Base-by-base conservation (phyloP, 2,888 invertebrate species). In the Steinernema hermaphroditum region DNA sequence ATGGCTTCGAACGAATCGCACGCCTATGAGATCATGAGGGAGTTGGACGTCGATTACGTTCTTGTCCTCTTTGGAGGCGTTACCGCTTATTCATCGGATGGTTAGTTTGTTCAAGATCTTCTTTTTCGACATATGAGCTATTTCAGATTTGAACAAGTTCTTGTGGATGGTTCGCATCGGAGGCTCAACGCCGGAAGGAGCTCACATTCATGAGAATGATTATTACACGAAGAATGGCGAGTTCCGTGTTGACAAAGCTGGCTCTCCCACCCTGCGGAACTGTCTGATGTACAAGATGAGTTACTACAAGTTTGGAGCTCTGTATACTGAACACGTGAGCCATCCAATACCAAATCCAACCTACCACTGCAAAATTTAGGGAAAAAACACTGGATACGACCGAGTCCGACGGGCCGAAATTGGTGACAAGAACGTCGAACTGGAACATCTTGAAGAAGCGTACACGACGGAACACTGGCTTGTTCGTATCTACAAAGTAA, bases 281-380 rank as follows among this genome's bases (percentile, higher is more conserved):
- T 96, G 94, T 86, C 91, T 97, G 77, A 98, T 97, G 97, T 97
- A 98, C 90, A 98, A 97, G 90, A 93, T 98, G 93, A 96, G 95
- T 89, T 98, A 97, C 88, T 96, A 98, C 89, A 91, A 94, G 86
- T 98, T 82, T 71, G 82, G 83, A 19, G 69, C 49, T 19, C 68
- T 82, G 6, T 75, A 76, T 71, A 82, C 83, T 1, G 83, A 84
- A 74, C 77, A 75, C 32, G 80, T 76, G 34, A 72, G 54, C 44
- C 71, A 72, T 37, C 24, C 46, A 46, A 75, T 12, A 37, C 12
- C 12, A 37, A 12, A 8, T 4, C 12, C 12, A 4, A 37, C 37
- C 6, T 8, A 37, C 4, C 12, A 12, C 6, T 8, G 4, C 6
- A 37, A 4, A 12, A 12, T 37, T 71, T 44, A 75, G 91, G 94